A percentile compares a stretch with the other conserved stretches of the same genome.
phyloP scores from a whole-genome alignment of 2,888 invertebrate species.

The Flexamia atlantica region DNA sequence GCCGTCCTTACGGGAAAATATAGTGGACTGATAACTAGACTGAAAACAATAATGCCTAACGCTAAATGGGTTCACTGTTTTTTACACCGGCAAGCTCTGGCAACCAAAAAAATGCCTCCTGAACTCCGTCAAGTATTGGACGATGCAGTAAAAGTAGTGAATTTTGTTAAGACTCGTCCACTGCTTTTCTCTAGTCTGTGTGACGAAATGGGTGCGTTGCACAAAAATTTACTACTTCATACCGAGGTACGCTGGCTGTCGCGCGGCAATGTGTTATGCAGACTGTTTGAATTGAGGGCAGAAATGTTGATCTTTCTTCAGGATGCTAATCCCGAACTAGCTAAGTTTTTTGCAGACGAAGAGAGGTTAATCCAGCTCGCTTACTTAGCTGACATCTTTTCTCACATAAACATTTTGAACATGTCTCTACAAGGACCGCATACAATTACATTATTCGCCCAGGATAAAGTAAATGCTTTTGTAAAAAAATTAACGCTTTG shows the following conservation, averaged over 20 bases:
- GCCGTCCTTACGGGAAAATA: constrained; percentile 43
- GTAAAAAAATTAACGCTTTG: constrained; percentile 31
- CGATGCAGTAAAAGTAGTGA: constrained; percentile 57
- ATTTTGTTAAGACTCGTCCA: constrained; percentile 66
- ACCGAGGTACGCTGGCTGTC: constrained; percentile 66
- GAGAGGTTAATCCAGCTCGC: constrained; percentile 63
- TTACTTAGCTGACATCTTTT: constrained; percentile 67
- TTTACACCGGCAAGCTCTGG: constrained; percentile 47
- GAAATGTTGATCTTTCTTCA: constrained; percentile 50
- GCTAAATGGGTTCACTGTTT: constrained; percentile 52
- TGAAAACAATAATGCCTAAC: constrained; percentile 47
- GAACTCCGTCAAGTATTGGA: constrained; percentile 58
- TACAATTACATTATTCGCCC: constrained; percentile 11
- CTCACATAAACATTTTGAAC: constrained; percentile 7
- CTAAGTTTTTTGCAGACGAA: background rate
- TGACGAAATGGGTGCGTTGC: constrained; percentile 62
- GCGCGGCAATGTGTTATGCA: constrained; percentile 61
- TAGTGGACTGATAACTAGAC: constrained; percentile 24
- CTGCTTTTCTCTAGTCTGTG: constrained; percentile 64
- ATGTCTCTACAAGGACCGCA: constrained; percentile 63
- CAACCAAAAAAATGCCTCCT: constrained; percentile 32
- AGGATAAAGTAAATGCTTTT: constrained; percentile 40
- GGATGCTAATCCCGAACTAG: constrained; percentile 42
- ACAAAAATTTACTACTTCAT: constrained; percentile 65
- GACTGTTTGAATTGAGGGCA: constrained; percentile 63